Base-by-base conservation (phyloP, 2,888 invertebrate genomes). In the Xylota segnis region DNA sequence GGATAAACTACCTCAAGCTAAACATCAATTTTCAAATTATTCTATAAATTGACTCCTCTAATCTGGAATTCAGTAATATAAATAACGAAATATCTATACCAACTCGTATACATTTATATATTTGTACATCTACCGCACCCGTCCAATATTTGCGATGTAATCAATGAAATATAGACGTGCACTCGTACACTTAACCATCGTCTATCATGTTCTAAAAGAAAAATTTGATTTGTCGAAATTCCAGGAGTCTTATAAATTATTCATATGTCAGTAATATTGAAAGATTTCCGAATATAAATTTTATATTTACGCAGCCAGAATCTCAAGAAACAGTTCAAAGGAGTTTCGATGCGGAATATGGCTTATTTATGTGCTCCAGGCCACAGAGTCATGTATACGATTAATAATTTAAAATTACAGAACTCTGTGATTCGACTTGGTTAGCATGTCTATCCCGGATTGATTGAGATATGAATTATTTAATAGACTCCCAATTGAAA, bases 241-340 rank as follows among this genome's bases (percentile, higher is more conserved):
- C 43, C 63, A 50, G 43, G 29, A 74, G n/a, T n/a, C 63, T 56
- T 34, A 75, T 75, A 75, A 65, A 75, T 75, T 45, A 75, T 75
- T 75, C 65, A 75, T 75, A 27, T 10, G 18, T 52, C 56, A 65
- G 47, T 45, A 56, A 75, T 56, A 45, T 23, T 6, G 37, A 65
- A 65, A 45, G 45, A 34, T 75, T 63, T n/a, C 7, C 14, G 45
- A 63, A 65, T 74, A 56, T 45, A 61, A 45, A 54, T 45, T 32
- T 23, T 40, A 27, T 32, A 32, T 40, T 37, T 10, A 65, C 18
- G 32, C 34, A 34, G 40, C 37, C 45, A n/a, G 18, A 29, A 12
- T 18, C 23, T 52, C 37, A 16, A 18, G 29, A 29, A n/a, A 4
- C 29, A 40, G 52, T 52, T 54, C 61, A 74, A 74, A 45, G 40